Evolutionary conservation across 2,797 vertebrate genomes (phyloP), one percentile per base, ranked within the genome.

Genomic region (Parotocinclus haroldoi): DNA sequence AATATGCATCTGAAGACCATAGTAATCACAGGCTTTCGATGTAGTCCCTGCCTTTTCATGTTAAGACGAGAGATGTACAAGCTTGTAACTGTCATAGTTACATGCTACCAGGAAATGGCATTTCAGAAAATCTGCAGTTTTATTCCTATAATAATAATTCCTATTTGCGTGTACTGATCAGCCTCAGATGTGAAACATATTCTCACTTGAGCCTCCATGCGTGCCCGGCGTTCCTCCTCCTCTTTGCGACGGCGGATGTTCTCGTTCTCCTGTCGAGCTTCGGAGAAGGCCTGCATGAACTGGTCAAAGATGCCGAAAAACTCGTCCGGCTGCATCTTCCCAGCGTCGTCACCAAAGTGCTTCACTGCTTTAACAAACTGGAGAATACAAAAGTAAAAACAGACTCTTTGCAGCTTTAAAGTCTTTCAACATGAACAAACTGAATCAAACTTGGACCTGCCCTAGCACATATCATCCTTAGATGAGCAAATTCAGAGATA

Each of bases 251-350:
- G 93, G 13, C 95, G 90, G 80, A 98, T 92, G 88, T 99, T 99
- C 82, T 99, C 96, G 0, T 98, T 98, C 84, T 99, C 97, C 85
- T 98, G 96, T 76, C 93, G 95, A 63, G 97, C 96, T 78, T 99
- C 96, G 0, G 86, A 55, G 71, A 98, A 95, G 0, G 95, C 93
- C 84, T 98, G 96, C 80, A 99, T 91, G 86, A 99, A 99, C 82
- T 98, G 95, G 83, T 99, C 97, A 0, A 99, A 99, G 80, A 98
- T 96, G 73, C 97, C 96, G 1, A 99, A 99, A 91, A 99, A 99
- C 88, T 99, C 97, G 0, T 99, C 96, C 0, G 97, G 97, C 83
- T 99, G 97, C 75, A 95, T 94, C 87, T 92, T 97, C 56, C 85
- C 81, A 0, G 90, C 82, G 18, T 99, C 96, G 80, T 99, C 97